Evolutionary conservation across 2,113 vertebrate genomes (phyloP).

Genomic region (Orientallactaga bullata): DNA sequence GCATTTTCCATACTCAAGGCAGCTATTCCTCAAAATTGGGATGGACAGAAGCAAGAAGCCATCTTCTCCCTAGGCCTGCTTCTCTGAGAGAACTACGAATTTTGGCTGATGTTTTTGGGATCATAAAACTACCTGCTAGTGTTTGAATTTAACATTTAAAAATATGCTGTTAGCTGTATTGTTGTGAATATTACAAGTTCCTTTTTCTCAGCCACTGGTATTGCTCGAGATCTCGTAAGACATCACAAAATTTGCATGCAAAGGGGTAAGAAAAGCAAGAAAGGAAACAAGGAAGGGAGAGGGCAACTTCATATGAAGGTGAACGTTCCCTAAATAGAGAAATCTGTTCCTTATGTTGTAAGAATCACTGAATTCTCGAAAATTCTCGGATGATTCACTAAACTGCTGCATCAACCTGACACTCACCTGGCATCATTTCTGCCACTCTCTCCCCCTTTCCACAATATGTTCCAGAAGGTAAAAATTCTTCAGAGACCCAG

Average conservation of each 20-base stretch:
- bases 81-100: constrained; percentile 23
- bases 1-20: neutral
- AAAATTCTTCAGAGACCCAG: constrained; percentile 9
- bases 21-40: neutral
- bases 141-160: constrained; percentile 39
- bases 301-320: neutral
- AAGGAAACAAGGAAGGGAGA: neutral
- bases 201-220: constrained; percentile 39
- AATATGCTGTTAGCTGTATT: neutral
- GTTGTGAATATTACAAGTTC: neutral
- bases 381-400: neutral
- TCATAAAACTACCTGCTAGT: neutral
- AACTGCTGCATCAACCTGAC: neutral
- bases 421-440: neutral
- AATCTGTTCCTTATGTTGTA: neutral
- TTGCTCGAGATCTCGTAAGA: neutral
- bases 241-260: neutral
- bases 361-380: neutral
- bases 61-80: neutral
- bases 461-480: neutral
- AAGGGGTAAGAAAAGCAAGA: neutral
- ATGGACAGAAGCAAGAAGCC: neutral
- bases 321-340: neutral
- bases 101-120: neutral
- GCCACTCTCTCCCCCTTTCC: neutral